Evolutionary conservation across 2,797 vertebrate genomes (phyloP), one percentile per base, ranked within the genome.

Genomic region (Pipistrellus nathusii): DNA sequence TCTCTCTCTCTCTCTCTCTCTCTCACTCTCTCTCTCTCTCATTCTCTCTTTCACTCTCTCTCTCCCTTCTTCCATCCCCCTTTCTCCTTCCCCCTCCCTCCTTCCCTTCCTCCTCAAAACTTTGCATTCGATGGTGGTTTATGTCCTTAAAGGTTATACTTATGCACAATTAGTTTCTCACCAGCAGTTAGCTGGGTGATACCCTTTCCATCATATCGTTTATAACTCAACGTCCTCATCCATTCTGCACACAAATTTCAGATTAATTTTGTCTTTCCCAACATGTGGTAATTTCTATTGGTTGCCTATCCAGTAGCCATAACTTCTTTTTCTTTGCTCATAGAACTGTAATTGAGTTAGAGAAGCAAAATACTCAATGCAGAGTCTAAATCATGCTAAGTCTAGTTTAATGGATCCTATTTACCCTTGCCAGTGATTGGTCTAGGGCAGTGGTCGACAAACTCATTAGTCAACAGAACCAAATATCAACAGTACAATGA

Each of bases 261-360:
- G 44, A 38, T 87, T 77, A 38, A 25, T 85, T 81, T 91, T 91
- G 30, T 23, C 15, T 87, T 90, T 78, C 38, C 46, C 53, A 75
- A 35, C 46, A 38, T 48, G 23, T 48, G 32, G 13, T 81, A 3
- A 5, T 15, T 85, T 89, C 21, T 75, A 2, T 51, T 84, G 18
- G n/a, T 32, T 87, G 30, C 32, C 7, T 90, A 14, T 69, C 51
- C 9, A 95, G 25, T 46, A 84, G 8, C 6, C 20, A 62, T 59
- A 71, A 20, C 1, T 10, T 21, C 5, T 51, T 91, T 88, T 32
- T 89, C 25, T 90, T 92, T 75, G 10, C n/a, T 71, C 38, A 69
- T 32, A 83, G 30, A 66, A 55, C 14, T 7, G 4, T 84, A 53
- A 44, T 71, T 76, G 41, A 90, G 12, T 73, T 69, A 23, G 62